Conservation (phyloP, 2,797 vertebrate genomes). For the Premnoplex brunnescens region DNA sequence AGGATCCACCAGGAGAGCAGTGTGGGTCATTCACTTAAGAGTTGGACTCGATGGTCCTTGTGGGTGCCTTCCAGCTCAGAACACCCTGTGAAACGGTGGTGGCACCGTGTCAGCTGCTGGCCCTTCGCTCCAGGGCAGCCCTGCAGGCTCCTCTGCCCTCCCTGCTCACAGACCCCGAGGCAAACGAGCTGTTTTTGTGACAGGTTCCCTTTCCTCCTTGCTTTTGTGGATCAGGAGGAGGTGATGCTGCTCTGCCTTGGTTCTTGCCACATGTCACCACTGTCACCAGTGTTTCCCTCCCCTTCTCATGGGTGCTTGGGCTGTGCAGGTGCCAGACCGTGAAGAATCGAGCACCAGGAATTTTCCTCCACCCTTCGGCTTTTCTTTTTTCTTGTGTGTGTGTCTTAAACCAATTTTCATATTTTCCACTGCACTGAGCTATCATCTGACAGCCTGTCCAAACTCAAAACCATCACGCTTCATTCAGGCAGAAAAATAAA, state of each 20-base stretch:
- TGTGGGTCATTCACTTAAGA: background rate
- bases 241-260: background rate
- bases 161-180: background rate
- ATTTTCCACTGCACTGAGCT: conserved; percentile 42
- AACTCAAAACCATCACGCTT: background rate
- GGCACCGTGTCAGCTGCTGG: background rate
- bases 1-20: background rate
- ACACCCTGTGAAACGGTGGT: background rate
- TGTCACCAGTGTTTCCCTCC: background rate
- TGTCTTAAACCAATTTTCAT: conserved; percentile 1
- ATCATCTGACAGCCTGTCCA: conserved; percentile 32
- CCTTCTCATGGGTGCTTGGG: background rate
- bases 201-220: background rate
- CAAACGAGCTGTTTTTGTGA: background rate
- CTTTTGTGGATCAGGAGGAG: background rate
- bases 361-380: conserved; percentile 2
- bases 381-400: background rate
- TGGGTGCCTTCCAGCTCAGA: background rate
- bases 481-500: background rate
- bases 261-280: background rate
- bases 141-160: background rate
- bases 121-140: background rate
- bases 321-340: background rate
- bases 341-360: conserved; percentile 1
- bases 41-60: background rate